Evolutionary conservation across 2,113 vertebrate genomes (phyloP).

Genomic region (Antigone vipio): DNA sequence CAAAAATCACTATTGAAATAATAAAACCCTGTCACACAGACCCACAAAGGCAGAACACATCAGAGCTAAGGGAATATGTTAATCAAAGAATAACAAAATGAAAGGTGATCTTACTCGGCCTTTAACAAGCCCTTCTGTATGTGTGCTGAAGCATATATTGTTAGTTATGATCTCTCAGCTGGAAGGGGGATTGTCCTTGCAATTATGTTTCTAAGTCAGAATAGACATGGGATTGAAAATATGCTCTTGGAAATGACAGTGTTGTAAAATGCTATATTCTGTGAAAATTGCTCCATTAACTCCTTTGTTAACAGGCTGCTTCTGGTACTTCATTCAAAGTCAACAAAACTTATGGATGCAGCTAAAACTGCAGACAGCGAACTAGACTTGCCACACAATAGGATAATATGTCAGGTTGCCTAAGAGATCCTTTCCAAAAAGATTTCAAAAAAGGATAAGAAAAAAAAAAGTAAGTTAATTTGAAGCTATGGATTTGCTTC

Average conservation of each 20-base stretch:
- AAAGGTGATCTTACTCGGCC: neutral
- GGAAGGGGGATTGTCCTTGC: neutral
- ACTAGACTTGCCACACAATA: neutral
- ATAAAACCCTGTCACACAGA: neutral
- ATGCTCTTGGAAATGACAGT: neutral
- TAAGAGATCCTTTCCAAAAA: neutral
- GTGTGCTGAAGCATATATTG: neutral
- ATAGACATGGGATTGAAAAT: constrained; percentile 7
- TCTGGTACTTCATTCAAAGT: constrained; percentile 13
- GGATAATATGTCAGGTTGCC: neutral
- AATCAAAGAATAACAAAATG: constrained; percentile 13
- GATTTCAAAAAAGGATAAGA: neutral
- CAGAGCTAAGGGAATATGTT: neutral
- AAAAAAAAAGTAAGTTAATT: neutral
- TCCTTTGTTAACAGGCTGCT: neutral
- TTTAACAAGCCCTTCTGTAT: neutral
- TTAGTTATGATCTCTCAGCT: neutral
- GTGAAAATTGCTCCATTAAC: constrained; percentile 14
- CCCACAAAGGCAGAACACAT: neutral
- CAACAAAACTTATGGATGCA: neutral
- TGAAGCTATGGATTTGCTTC: neutral
- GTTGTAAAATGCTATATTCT: neutral
- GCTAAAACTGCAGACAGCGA: neutral
- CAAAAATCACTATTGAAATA: neutral
- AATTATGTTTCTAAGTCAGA: neutral